A percentile compares a stretch with the other conserved stretches of the same genome.
These are phyloP conservation scores for Lasioglossum vierecki DNA, from an alignment of 2,888 invertebrate species.

Conservation along the genomic window DNA sequence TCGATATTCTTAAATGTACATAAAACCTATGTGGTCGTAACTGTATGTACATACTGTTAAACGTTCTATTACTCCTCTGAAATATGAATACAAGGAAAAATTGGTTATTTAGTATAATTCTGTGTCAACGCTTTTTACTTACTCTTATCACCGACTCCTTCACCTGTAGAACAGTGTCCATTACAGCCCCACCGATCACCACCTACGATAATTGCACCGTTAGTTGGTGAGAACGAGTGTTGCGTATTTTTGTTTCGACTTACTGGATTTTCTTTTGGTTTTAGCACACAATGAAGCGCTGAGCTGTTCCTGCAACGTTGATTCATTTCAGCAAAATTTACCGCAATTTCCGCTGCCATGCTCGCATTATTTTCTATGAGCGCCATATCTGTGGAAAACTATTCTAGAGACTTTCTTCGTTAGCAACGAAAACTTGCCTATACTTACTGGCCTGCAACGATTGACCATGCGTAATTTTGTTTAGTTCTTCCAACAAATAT, in stretches of 20 bases:
- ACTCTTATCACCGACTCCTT: constrained; percentile 88
- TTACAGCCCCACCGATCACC: constrained; percentile 91
- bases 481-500: constrained; percentile 92
- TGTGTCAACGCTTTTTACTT: constrained; percentile 75
- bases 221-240: neutral
- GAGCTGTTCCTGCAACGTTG: neutral
- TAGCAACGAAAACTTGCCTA: neutral
- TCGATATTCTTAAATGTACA: constrained; percentile 77
- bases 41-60: constrained; percentile 80
- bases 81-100: constrained; percentile 79
- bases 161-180: constrained; percentile 89
- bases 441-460: constrained; percentile 93
- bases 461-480: constrained; percentile 91
- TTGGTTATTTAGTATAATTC: constrained; percentile 82
- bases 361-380: constrained; percentile 96
- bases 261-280: constrained; percentile 66
- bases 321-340: constrained; percentile 62
- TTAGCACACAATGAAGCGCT: constrained; percentile 11
- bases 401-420: neutral
- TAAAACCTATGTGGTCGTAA: constrained; percentile 75
- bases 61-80: constrained; percentile 77
- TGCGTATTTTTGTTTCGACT: constrained; percentile 39
- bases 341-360: constrained; percentile 92
- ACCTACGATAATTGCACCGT: constrained; percentile 82
- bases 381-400: constrained; percentile 89